phyloP scores from a whole-genome alignment of 1,140 invertebrate species.

The Amphibalanus amphitrite region DNA sequence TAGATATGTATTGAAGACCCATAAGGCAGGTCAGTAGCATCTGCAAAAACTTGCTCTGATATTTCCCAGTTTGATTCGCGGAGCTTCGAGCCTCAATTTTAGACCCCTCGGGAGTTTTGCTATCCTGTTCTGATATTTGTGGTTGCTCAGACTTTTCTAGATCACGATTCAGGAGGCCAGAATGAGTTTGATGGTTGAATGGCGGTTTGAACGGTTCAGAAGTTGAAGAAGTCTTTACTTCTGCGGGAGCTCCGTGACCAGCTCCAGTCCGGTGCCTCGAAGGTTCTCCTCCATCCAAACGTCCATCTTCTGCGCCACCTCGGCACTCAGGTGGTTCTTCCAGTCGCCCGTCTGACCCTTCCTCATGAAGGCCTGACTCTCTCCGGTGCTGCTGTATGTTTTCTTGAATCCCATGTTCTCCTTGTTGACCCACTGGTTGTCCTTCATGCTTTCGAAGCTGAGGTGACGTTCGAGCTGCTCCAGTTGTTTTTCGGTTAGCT shows the following conservation, averaged over 20 bases:
- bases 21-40: too few species aligned
- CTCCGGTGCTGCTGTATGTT: conserved; percentile 16
- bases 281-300: conserved; percentile 20
- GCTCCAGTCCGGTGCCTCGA: conserved; percentile 3
- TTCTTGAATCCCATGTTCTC: conserved; percentile 23
- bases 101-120: too few species aligned
- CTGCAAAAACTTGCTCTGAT: too few species aligned
- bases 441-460: conserved; percentile 40
- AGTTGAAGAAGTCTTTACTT: too few species aligned
- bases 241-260: background rate
- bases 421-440: conserved; percentile 53
- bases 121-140: too few species aligned
- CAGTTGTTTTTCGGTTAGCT: conserved; percentile 21
- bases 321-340: conserved; percentile 29
- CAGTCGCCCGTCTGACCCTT: conserved; percentile 30
- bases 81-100: too few species aligned
- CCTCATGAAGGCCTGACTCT: conserved; percentile 16
- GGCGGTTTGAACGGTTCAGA: too few species aligned
- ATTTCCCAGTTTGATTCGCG: too few species aligned
- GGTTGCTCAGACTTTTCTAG: too few species aligned
- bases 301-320: conserved; percentile 27
- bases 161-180: too few species aligned
- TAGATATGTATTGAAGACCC: too few species aligned
- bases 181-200: too few species aligned
- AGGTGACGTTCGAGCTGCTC: conserved; percentile 24